Evolutionary conservation across 2,113 vertebrate genomes (phyloP).

Genomic region (human (Homo sapiens)): GRCh38 chr5:23758501-23759000

Average conservation of each 20-base stretch:
- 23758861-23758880: constrained; percentile 65
- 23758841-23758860: constrained; percentile 66
- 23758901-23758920: constrained; percentile 55
- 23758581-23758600: not conserved
- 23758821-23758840: constrained; percentile 58
- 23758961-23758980: not conserved
- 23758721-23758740: not conserved
- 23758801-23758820: constrained; percentile 65
- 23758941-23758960: not conserved
- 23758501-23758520: constrained; percentile 1
- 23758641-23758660: not conserved
- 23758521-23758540: constrained; percentile 37
- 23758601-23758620: not conserved
- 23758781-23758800: constrained; percentile 76
- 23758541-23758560: not conserved
- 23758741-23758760: constrained; percentile 63
- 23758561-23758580: not conserved
- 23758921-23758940: constrained; percentile 29
- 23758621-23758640: not conserved
- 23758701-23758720: constrained; percentile 44
- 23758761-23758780: constrained; percentile 54
- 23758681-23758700: not conserved
- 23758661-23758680: not conserved
- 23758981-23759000: not conserved
- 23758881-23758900: constrained; percentile 68